Base-by-base conservation (phyloP, 2,113 vertebrate genomes). In the Amphiprion ocellaris region DNA sequence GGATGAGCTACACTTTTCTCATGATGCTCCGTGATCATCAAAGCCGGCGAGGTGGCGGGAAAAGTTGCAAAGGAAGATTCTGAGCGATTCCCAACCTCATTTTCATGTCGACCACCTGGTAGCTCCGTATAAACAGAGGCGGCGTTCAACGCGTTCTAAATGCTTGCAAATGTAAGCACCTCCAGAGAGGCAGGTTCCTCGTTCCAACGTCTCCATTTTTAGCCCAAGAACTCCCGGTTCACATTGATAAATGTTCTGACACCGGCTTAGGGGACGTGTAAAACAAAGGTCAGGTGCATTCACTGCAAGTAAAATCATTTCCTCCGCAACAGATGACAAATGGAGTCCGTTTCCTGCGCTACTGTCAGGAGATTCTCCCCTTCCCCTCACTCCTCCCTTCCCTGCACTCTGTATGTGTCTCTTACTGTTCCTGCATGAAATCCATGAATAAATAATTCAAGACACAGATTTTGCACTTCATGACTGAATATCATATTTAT, bases 391-490 rank as follows among this genome's bases (percentile, higher is more conserved):
- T 0, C 60, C 73, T 68, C 64, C 61, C 58, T 68, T 67, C 21
- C 44, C 68, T 62, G 30, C 30, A 26, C 78, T 59, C 28, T 37
- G 21, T 49, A 67, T 39, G 68, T 61, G 50, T 60, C 55, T 77
- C 33, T 61, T 53, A 62, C 60, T 76, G 79, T 84, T 87, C 74
- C 81, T 81, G 67, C 21, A 69, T 54, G 72, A 85, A 87, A 81
- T 19, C 72, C 74, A 87, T 90, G 82, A 89, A 91, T 92, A 90
- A 92, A 91, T 92, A 84, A 92, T 91, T 85, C 83, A 84, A 88
- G 61, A 74, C 81, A 49, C 62, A 85, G 76, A 91, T 71, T 90
- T 83, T 83, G 86, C 69, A 89, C 85, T 90, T 91, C 66, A 85
- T 61, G 74, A 81, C 67, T 79, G 85, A 88, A 86, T 84, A 66